Base-by-base conservation (phyloP, 2,113 vertebrate species). In the Pelmatolapia mariae region DNA sequence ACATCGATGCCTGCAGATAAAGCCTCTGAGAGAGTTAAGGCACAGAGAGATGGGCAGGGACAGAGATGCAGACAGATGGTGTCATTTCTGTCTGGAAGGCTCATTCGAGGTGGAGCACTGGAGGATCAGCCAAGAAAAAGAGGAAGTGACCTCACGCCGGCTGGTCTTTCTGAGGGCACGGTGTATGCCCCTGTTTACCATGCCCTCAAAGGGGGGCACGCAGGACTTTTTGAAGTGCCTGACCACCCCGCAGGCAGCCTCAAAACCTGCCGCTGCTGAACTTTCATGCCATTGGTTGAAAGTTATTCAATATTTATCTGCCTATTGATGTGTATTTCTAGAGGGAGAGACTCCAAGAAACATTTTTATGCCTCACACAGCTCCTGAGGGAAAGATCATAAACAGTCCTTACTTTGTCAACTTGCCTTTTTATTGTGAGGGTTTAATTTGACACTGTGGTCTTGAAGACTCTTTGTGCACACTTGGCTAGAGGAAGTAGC, bases 221-320 rank as follows among this genome's bases (percentile, higher is more conserved):
- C 86, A 19, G 85, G 87, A 83, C 82, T 80, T 95, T 92, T 96
- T 96, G 93, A 96, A 93, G 95, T 92, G 80, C 71, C 90, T 89
- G 93, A 93, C 94, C 92, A 79, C 91, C 93, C 95, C 80, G 84
- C 89, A 91, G 95, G 94, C 93, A 87, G 88, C 92, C 90, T 92
- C 90, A 53, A 95, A 95, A 94, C 91, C 90, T 81, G 89, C 91
- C 85, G 85, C 94, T n/a, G 80, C 86, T 95, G 93, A 96, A 96
- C 95, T 94, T 95, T 95, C 85, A 91, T 87, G 82, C 91, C 89
- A 95, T 95, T 95, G 95, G 94, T 90, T 92, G 86, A 91, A 95
- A 94, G 92, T 94, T 91, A 94, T 95, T 93, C 93, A 94, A 95
- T 94, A 95, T 95, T 96, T 92, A 96, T 95, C 80, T 89, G 61